A percentile compares a stretch with the other conserved stretches of the same genome.
These are phyloP conservation scores for Drosophila sturtevanti DNA, from an alignment of 1,140 invertebrate genomes.

Conservation along the genomic window DNA sequence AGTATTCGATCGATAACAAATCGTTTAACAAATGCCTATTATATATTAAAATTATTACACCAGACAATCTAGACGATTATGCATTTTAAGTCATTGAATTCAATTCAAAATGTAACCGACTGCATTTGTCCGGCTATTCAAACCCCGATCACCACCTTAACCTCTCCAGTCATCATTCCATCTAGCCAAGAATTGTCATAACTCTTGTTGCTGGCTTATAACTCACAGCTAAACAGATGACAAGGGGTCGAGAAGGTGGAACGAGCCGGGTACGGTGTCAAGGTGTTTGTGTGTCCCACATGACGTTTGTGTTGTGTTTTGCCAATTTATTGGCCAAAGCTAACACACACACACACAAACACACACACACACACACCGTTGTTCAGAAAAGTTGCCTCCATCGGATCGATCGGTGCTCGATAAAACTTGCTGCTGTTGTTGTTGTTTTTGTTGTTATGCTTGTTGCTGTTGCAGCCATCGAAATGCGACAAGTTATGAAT, in stretches of 20 bases:
- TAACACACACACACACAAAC: constrained; percentile 3
- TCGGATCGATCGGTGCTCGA: constrained; percentile 71
- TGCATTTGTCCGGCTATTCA: constrained; percentile 15
- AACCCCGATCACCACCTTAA: no score
- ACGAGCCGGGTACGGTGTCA: constrained; percentile 45
- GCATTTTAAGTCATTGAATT: constrained; percentile 29
- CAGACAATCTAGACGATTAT: constrained; percentile 49
- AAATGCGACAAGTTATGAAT: constrained; percentile 77
- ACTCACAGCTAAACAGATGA: constrained; percentile 33
- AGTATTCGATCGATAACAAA: constrained; percentile 1
- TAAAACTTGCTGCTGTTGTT: constrained; percentile 50
- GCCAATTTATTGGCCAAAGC: constrained; percentile 68
- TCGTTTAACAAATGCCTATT: constrained; percentile 24
- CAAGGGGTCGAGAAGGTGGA: not conserved
- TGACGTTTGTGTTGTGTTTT: constrained; percentile 51
- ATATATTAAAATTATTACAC: constrained; percentile 48
- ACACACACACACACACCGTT: constrained; percentile 18
- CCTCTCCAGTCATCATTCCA: not conserved
- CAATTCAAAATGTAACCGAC: constrained; percentile 37
- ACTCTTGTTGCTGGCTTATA: constrained; percentile 64
- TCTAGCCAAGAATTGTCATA: constrained; percentile 65
- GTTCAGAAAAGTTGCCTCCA: constrained; percentile 3
- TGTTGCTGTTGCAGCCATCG: constrained; percentile 29
- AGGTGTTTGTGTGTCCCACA: constrained; percentile 50
- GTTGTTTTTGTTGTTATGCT: constrained; percentile 18